Evolutionary conservation across 1,140 invertebrate genomes (phyloP).

Genomic region (Amyelois transitella): DNA sequence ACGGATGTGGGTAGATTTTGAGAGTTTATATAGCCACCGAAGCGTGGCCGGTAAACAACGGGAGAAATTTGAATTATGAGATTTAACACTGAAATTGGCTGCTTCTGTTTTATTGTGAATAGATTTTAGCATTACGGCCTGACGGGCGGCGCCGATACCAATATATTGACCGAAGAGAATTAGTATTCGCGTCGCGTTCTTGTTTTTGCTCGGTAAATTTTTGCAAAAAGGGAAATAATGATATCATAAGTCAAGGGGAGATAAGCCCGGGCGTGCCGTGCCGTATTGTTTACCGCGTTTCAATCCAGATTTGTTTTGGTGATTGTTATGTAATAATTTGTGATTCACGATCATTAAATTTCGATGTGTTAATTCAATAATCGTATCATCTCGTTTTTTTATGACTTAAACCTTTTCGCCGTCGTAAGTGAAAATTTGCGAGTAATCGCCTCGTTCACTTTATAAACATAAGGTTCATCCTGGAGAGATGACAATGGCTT

Average conservation of each 20-base stretch:
- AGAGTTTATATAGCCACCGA: slow-evolving; percentile 62
- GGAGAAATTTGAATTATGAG: slow-evolving; percentile 66
- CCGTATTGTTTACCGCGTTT: slow-evolving; percentile 56
- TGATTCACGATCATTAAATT: not conserved
- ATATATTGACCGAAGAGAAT: slow-evolving; percentile 59
- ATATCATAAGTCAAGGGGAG: slow-evolving; percentile 62
- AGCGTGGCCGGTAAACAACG: slow-evolving; percentile 54
- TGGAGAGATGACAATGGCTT: slow-evolving; percentile 46
- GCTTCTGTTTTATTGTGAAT: slow-evolving; percentile 57
- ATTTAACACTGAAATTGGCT: slow-evolving; percentile 57
- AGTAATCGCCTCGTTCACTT: slow-evolving; percentile 32
- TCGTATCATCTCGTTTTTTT: not conserved
- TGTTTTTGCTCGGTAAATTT: slow-evolving; percentile 66
- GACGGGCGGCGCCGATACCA: slow-evolving; percentile 35
- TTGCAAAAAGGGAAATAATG: slow-evolving; percentile 68
- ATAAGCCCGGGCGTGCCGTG: slow-evolving; percentile 56
- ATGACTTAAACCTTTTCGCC: not conserved
- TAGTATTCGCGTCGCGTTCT: slow-evolving; percentile 56
- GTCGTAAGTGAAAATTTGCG: slow-evolving; percentile 13
- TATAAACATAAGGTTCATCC: slow-evolving; percentile 40
- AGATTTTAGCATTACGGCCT: slow-evolving; percentile 47
- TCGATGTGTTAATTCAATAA: not conserved
- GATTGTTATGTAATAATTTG: slow-evolving; percentile 2
- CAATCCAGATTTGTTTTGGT: slow-evolving; percentile 35
- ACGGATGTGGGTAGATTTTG: slow-evolving; percentile 70